Conservation (phyloP, 2,113 vertebrate genomes). For the Daphoenositta chrysoptera region DNA sequence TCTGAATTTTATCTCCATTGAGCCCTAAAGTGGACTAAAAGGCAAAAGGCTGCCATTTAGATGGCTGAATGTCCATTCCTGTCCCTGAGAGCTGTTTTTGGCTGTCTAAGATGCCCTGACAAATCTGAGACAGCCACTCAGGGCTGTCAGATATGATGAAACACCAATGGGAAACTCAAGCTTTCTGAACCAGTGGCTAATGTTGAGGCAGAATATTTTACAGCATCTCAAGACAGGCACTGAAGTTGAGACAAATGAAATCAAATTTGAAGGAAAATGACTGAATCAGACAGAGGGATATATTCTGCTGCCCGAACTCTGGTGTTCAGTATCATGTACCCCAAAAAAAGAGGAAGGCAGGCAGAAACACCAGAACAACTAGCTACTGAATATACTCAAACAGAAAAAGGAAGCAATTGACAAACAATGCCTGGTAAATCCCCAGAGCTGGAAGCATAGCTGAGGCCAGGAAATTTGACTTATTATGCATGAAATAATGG, state of each 20-base stretch:
- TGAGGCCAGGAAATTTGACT: neutral
- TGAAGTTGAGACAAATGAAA: neutral
- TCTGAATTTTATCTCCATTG: neutral
- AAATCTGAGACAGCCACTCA: neutral
- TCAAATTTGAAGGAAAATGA: neutral
- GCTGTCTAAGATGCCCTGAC: neutral
- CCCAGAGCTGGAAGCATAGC: neutral
- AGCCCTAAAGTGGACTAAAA: neutral
- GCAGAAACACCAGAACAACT: neutral
- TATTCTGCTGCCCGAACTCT: neutral
- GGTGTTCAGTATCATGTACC: neutral
- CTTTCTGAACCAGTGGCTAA: neutral
- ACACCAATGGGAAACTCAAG: neutral
- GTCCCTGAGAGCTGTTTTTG: neutral
- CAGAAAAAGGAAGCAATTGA: neutral
- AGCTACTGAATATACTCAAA: neutral
- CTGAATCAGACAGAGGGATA: neutral
- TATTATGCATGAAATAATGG: neutral
- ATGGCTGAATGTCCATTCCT: neutral
- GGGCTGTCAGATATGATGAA: neutral
- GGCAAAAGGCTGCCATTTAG: neutral
- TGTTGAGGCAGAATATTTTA: neutral
- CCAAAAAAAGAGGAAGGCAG: neutral
- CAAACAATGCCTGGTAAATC: neutral
- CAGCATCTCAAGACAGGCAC: neutral